A percentile compares a stretch with the other conserved stretches of the same genome.
Conservation (phyloP, 2,113 vertebrate species). For the Peromyscus maniculatus region DNA sequence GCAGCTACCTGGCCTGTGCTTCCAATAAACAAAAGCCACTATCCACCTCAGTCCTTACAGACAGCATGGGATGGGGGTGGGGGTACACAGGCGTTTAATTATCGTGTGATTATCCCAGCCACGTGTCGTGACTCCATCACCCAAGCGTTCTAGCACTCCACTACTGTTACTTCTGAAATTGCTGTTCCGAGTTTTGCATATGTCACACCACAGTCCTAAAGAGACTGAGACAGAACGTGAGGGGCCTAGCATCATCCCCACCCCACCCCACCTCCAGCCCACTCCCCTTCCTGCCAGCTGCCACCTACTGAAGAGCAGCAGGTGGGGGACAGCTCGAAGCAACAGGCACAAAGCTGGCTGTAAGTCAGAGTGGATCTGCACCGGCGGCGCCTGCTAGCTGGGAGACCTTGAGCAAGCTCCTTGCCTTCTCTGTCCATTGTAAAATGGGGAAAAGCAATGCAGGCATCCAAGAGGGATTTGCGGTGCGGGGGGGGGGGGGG, state of each 20-base stretch:
- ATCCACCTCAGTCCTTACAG: not conserved
- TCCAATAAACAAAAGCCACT: constrained; percentile 49
- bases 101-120: constrained; percentile 29
- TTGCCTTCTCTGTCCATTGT: not conserved
- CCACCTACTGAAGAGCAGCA: not conserved
- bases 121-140: not conserved
- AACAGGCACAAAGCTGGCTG: not conserved
- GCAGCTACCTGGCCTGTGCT: not conserved
- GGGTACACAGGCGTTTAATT: constrained; percentile 59
- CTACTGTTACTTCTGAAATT: constrained; percentile 34
- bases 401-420: not conserved
- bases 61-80: not conserved
- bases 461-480: not conserved
- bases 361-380: not conserved
- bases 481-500: not conserved
- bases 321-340: not conserved
- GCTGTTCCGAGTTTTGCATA: not conserved
- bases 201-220: not conserved
- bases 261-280: not conserved
- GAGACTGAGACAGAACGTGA: not conserved
- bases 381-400: not conserved
- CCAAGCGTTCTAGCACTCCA: not conserved
- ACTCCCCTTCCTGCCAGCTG: not conserved
- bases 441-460: not conserved
- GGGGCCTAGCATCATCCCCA: not conserved